Base-by-base conservation (phyloP, 1,140 invertebrate genomes). In the Mizuhopecten yessoensis region DNA sequence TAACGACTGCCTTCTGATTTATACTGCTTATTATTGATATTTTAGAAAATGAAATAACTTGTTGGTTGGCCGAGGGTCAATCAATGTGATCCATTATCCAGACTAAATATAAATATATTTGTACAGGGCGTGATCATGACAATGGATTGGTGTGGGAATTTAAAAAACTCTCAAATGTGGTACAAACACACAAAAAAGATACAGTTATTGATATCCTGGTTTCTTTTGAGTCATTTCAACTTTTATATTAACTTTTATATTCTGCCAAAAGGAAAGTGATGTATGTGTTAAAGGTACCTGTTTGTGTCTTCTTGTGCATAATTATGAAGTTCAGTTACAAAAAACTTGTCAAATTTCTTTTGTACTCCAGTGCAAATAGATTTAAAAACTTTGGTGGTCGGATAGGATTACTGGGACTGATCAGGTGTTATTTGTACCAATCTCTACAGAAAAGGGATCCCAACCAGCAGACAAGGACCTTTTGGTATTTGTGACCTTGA, bases 1-100 rank as follows among this genome's bases (percentile, higher is more conserved):
- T n/a, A 75, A 29, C 5, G n/a, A 13, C n/a, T n/a, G 11, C 3
- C 57, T 1, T 29, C 57, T 75, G 57, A 75, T 75, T 75, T 75
- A 75, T 75, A 75, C 23, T 17, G 57, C 11, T 75, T 75, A 75
- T 75, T 75, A 75, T 75, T 75, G 57, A 75, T 75, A 75, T 75
- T 75, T 75, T 75, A 75, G 57, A 75, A 75, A 75, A 75, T 75
- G 57, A 75, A 75, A 75, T 75, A 75, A 75, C 57, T 75, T 75
- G 57, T 75, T 75, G 23, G 57, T 29, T 75, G 57, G 17, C 57
- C 57, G 57, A 29, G 57, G 57, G 57, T 75, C 57, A 75, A n/a
- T 29, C 57, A n/a, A 9, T 9, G n/a, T 29, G 57, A 75, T 75
- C 57, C 29, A 29, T 75, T 75, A 75, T 75, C n/a, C 23, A 5